Percentiles rank a stretch among this genome's conserved stretches.
Conservation (phyloP, 1,140 invertebrate genomes). For the Amyelois transitella region DNA sequence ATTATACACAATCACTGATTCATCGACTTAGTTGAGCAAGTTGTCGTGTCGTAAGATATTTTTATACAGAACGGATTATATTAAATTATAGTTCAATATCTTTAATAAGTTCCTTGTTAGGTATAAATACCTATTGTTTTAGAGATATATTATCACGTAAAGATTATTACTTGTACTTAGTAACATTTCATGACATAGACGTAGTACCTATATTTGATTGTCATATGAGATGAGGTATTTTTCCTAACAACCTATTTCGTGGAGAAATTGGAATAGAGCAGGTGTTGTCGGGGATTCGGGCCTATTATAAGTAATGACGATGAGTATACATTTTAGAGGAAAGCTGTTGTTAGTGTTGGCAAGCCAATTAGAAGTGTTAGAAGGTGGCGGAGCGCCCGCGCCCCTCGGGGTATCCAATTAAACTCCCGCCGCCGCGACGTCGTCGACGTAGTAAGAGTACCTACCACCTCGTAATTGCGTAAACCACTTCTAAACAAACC, state of each 20-base stretch:
- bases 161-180: too few species aligned
- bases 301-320: constrained; percentile 58
- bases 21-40: too few species aligned
- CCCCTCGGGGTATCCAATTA: constrained; percentile 60
- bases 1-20: too few species aligned
- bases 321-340: constrained; percentile 60
- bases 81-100: too few species aligned
- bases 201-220: neutral
- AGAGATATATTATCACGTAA: too few species aligned
- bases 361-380: constrained; percentile 69
- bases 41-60: too few species aligned
- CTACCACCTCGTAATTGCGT: constrained; percentile 57
- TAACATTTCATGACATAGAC: too few species aligned
- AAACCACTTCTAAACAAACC: constrained; percentile 65
- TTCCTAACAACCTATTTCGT: constrained; percentile 6
- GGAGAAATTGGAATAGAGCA: constrained; percentile 24
- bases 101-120: too few species aligned
- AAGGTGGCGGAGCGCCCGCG: constrained; percentile 31
- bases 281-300: constrained; percentile 30
- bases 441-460: constrained; percentile 21
- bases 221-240: neutral
- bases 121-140: too few species aligned
- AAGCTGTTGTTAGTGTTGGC: constrained; percentile 57
- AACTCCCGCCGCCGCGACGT: constrained; percentile 34
- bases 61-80: too few species aligned